These are phyloP conservation scores for Gopherus evgoodei DNA, from an alignment of 2,113 vertebrate species.

Conservation along the genomic window DNA sequence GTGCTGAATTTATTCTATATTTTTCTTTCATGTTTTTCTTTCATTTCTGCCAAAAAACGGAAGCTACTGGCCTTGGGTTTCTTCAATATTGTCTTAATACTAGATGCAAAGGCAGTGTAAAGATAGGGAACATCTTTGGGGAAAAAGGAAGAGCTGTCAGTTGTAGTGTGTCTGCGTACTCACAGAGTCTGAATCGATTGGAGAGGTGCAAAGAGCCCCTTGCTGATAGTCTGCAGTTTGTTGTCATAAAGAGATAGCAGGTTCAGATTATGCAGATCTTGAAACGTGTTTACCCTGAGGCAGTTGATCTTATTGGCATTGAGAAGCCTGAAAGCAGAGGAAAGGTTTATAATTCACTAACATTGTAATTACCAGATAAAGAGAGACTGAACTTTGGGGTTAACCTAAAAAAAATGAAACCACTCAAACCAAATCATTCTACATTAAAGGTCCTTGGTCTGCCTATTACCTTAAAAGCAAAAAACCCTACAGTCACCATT, in stretches of 20 bases:
- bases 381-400: background rate
- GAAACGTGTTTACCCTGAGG: constrained; percentile 96
- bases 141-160: background rate
- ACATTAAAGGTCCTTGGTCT: background rate
- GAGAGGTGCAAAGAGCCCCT: constrained; percentile 94
- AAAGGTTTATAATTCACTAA: constrained; percentile 41
- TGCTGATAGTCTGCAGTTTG: constrained; percentile 98
- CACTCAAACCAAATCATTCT: background rate
- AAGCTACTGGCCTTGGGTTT: background rate
- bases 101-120: constrained; percentile 2
- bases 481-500: background rate
- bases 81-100: background rate
- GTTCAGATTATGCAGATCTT: constrained; percentile 97
- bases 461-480: background rate
- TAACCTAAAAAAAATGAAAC: background rate
- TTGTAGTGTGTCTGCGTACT: constrained; percentile 71
- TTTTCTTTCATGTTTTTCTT: background rate
- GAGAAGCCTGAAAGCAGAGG: constrained; percentile 87
- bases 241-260: constrained; percentile 98
- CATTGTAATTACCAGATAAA: background rate
- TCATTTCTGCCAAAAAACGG: constrained; percentile 10
- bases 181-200: constrained; percentile 98
- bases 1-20: background rate
- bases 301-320: constrained; percentile 99
- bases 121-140: background rate